Conservation (phyloP, 2,888 invertebrate genomes). For the Ophion obscuratus region DNA sequence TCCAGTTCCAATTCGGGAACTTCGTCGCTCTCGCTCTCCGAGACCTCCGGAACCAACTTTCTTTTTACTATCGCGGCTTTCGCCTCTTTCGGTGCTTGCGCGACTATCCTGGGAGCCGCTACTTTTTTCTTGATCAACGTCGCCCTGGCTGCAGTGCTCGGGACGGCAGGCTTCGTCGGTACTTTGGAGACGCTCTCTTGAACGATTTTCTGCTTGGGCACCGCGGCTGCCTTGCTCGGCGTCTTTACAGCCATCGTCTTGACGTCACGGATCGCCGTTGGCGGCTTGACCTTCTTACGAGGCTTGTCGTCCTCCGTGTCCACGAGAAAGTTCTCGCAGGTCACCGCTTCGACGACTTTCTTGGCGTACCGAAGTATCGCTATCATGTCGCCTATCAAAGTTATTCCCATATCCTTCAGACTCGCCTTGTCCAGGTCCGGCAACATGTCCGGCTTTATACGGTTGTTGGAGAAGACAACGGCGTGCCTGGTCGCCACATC, state of each 20-base stretch:
- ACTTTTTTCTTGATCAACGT: slow-evolving; percentile 74
- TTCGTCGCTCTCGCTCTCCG: slow-evolving; percentile 71
- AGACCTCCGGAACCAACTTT: slow-evolving; percentile 71
- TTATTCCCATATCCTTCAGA: slow-evolving; percentile 94
- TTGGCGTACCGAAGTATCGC: slow-evolving; percentile 88
- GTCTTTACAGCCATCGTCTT: slow-evolving; percentile 76
- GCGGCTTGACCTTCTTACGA: slow-evolving; percentile 14
- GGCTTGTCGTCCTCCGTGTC: slow-evolving; percentile 76
- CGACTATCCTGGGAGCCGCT: slow-evolving; percentile 49
- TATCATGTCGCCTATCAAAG: slow-evolving; percentile 88
- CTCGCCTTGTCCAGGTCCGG: slow-evolving; percentile 94
- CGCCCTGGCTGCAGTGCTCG: slow-evolving; percentile 65
- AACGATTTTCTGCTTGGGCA: slow-evolving; percentile 70
- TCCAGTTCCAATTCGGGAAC: slow-evolving; percentile 46
- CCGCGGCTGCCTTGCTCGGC: slow-evolving; percentile 64
- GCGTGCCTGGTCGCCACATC: slow-evolving; percentile 93
- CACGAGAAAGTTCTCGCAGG: slow-evolving; percentile 81
- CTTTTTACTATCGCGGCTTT: slow-evolving; percentile 72
- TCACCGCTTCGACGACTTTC: slow-evolving; percentile 85
- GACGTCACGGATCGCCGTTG: neutral
- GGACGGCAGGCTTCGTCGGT: slow-evolving; percentile 31
- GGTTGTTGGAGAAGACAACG: slow-evolving; percentile 93
- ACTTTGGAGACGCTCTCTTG: slow-evolving; percentile 64
- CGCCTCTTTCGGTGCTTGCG: slow-evolving; percentile 53
- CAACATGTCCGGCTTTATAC: slow-evolving; percentile 94